These are phyloP conservation scores for Porites rus DNA, from an alignment of 92 coral and sea anemone species.

Conservation along the genomic window DNA sequence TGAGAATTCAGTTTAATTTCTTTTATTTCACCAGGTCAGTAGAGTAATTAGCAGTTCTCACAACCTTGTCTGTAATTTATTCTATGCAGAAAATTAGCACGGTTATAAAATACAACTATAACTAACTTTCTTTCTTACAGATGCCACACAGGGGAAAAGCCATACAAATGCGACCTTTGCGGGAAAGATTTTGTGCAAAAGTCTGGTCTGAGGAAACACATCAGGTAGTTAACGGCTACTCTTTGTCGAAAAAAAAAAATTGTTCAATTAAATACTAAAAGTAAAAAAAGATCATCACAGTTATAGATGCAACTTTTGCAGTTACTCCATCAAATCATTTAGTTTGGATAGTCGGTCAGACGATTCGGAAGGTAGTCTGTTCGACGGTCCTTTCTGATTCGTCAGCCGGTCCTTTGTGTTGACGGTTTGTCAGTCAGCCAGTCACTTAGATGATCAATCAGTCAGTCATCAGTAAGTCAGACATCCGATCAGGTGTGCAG, in stretches of 20 bases:
- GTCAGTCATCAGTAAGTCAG: neutral
- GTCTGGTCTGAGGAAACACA: slow-evolving; percentile 84
- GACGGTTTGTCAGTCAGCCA: neutral
- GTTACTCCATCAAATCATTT: neutral
- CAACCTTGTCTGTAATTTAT: no score
- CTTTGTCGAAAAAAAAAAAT: neutral
- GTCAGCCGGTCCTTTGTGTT: neutral
- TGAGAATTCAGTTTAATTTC: no score
- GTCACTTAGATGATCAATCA: neutral
- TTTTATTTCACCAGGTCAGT: no score
- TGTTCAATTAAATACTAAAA: no score
- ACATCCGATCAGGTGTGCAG: neutral
- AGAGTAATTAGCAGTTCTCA: no score
- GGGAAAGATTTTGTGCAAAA: slow-evolving; percentile 75
- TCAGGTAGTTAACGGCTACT: slow-evolving; percentile 56
- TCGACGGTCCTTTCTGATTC: no score
- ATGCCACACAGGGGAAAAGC: slow-evolving; percentile 83
- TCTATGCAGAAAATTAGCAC: neutral
- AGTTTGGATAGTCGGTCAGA: neutral
- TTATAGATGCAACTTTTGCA: no score
- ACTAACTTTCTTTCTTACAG: slow-evolving; percentile 29
- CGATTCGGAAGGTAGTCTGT: neutral
- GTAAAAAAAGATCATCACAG: no score
- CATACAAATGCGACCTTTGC: slow-evolving; percentile 74
- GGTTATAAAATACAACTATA: neutral